These are phyloP conservation scores for Pseudomyrmex concolor DNA, from an alignment of 1,140 invertebrate species.

Conservation along the genomic window DNA sequence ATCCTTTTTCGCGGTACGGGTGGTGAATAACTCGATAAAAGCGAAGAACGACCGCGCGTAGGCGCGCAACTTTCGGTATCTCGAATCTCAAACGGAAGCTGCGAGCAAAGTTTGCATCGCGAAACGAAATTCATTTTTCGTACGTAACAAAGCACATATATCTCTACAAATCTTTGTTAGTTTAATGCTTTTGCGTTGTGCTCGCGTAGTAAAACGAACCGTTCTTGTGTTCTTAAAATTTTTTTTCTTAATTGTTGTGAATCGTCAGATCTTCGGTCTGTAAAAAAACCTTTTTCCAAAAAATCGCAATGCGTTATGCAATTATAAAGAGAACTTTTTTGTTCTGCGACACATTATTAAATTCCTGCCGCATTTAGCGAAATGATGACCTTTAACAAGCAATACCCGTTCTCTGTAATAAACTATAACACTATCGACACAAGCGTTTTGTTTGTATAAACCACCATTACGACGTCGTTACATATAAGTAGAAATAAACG, in stretches of 20 bases:
- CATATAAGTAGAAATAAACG: constrained; percentile 4
- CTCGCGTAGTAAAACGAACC: not conserved
- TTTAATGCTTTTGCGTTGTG: constrained; percentile 19
- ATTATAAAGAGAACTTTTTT: too few species aligned
- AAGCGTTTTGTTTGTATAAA: not conserved
- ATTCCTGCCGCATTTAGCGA: not conserved
- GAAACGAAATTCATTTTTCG: constrained; percentile 46
- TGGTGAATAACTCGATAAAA: constrained; percentile 53
- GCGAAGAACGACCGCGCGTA: constrained; percentile 38
- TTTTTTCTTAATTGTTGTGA: not conserved
- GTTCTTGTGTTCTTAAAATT: not conserved
- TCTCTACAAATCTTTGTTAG: constrained; percentile 26
- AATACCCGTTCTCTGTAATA: not conserved
- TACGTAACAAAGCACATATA: not conserved
- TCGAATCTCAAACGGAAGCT: constrained; percentile 52
- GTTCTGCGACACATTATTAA: too few species aligned
- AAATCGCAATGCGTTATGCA: too few species aligned
- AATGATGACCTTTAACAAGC: constrained; percentile 1
- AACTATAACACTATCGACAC: too few species aligned
- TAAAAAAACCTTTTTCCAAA: not conserved
- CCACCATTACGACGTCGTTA: not conserved
- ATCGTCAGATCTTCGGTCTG: not conserved
- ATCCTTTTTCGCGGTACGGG: constrained; percentile 29
- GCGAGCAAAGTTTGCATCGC: constrained; percentile 13
- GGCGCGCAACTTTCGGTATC: constrained; percentile 49